Percentiles rank a stretch among this genome's conserved stretches.
These are phyloP conservation scores for Crossaster papposus DNA, from an alignment of 53 echinoderm and acorn worm genomes.

Conservation along the genomic window DNA sequence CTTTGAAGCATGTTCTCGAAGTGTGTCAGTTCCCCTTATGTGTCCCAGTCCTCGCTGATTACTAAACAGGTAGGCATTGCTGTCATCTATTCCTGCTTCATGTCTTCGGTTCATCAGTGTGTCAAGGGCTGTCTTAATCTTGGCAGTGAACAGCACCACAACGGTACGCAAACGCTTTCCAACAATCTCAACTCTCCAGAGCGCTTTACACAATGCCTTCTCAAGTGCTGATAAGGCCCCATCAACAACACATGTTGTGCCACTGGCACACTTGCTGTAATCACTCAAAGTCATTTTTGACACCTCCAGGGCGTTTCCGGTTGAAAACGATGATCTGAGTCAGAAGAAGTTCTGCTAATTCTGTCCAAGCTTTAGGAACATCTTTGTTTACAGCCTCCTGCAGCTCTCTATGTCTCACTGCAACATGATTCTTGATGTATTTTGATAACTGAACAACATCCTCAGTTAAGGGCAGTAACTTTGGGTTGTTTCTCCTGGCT, in stretches of 20 bases:
- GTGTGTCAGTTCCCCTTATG: conserved; percentile 65
- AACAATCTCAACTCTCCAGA: conserved; percentile 78
- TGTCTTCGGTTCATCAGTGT: conserved; percentile 57
- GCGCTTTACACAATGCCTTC: conserved; percentile 62
- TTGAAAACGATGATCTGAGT: conserved; percentile 57
- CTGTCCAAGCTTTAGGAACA: conserved; percentile 62
- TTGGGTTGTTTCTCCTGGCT: conserved; percentile 63
- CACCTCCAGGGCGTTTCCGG: conserved; percentile 40
- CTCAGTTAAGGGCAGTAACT: conserved; percentile 67
- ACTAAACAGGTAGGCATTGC: conserved; percentile 59
- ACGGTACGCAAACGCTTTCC: conserved; percentile 74
- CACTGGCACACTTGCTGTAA: conserved; percentile 60
- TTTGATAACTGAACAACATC: conserved; percentile 69
- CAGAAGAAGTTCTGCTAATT: conserved; percentile 66
- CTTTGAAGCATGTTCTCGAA: conserved; percentile 48
- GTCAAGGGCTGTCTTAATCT: conserved; percentile 64
- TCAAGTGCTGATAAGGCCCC: conserved; percentile 74
- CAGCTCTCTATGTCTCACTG: conserved; percentile 43
- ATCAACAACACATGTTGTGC: conserved; percentile 45
- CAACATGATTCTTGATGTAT: conserved; percentile 60
- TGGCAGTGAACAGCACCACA: conserved; percentile 64
- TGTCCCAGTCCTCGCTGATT: conserved; percentile 43
- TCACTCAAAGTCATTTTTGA: conserved; percentile 72
- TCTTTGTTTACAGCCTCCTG: background rate
- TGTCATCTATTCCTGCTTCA: conserved; percentile 66